Evolutionary conservation across 2,888 invertebrate species (phyloP).

Genomic region (Stenichneumon culpator): DNA sequence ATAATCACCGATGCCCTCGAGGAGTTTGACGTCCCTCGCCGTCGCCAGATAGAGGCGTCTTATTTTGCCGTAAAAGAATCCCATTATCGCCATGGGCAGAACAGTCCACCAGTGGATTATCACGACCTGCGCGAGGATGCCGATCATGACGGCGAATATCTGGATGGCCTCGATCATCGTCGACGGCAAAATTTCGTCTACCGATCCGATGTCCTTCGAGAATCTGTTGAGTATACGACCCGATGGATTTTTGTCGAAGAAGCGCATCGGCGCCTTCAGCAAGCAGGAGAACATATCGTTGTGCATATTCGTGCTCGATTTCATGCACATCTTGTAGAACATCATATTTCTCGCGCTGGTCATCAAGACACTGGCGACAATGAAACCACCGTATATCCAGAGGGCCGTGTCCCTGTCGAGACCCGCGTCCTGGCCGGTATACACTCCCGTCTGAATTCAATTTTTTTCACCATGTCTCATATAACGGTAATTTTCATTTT

Average conservation of each 20-base stretch:
- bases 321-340: conserved; percentile 91
- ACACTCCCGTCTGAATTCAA: conserved; percentile 29
- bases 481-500: not conserved
- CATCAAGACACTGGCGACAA: conserved; percentile 87
- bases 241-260: conserved; percentile 94
- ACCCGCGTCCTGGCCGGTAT: not conserved
- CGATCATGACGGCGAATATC: conserved; percentile 90
- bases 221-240: conserved; percentile 94
- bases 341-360: conserved; percentile 89
- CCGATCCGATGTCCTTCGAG: conserved; percentile 93
- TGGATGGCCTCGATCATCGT: conserved; percentile 89
- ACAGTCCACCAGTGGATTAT: conserved; percentile 90
- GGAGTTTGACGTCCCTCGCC: conserved; percentile 91
- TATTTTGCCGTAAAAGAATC: conserved; percentile 88
- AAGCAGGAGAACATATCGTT: conserved; percentile 92
- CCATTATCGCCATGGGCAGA: conserved; percentile 88
- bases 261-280: conserved; percentile 91
- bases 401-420: conserved; percentile 75
- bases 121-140: conserved; percentile 90
- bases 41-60: conserved; percentile 90
- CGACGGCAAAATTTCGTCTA: conserved; percentile 91
- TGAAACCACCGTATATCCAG: conserved; percentile 87
- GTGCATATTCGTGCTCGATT: conserved; percentile 91
- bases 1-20: conserved; percentile 86
- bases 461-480: not conserved